A percentile compares a stretch with the other conserved stretches of the same genome.
Evolutionary conservation across 2,888 invertebrate species (phyloP).

Genomic region (Folsomia manolachei): DNA sequence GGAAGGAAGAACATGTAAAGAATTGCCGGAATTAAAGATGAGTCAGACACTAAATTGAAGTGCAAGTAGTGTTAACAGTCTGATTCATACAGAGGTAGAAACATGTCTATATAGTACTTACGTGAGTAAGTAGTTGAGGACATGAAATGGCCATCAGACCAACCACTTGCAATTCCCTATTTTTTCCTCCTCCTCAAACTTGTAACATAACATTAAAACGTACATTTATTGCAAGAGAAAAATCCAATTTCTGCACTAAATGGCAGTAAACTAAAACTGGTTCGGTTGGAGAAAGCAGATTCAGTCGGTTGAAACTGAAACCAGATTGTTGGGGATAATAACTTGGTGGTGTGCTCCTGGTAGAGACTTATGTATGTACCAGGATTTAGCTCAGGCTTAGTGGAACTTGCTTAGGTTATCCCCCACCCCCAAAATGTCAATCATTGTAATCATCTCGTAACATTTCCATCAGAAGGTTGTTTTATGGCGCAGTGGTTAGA

Average conservation of each 20-base stretch:
- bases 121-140: too few species aligned
- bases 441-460: constrained; percentile 3
- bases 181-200: too few species aligned
- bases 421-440: background rate
- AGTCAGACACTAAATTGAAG: background rate
- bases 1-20: background rate
- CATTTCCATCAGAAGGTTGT: background rate
- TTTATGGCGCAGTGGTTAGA: background rate
- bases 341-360: too few species aligned
- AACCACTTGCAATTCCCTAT: background rate
- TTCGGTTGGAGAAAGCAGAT: background rate
- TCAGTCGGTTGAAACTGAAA: background rate
- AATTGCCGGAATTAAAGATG: background rate
- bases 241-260: constrained; percentile 7
- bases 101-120: background rate
- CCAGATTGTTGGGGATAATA: background rate
- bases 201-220: constrained; percentile 1
- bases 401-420: background rate
- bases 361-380: too few species aligned
- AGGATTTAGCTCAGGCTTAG: background rate
- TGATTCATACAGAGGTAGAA: background rate
- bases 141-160: background rate
- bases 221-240: background rate
- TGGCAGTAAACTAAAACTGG: background rate
- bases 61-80: too few species aligned